These are phyloP conservation scores for Sebastiscus tertius DNA, from an alignment of 2,797 vertebrate genomes.

Conservation along the genomic window DNA sequence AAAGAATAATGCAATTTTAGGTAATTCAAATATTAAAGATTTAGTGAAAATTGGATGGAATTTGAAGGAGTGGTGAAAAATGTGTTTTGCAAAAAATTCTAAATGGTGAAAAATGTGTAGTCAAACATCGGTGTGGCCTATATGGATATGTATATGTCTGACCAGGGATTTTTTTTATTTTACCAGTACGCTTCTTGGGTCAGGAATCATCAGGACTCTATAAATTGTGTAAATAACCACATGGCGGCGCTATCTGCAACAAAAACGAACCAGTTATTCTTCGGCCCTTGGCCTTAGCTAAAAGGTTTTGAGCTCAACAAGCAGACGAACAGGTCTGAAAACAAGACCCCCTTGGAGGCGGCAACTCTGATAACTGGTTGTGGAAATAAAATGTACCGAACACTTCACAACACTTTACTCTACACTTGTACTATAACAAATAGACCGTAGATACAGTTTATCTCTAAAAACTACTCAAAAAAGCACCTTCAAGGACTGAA, in stretches of 20 bases:
- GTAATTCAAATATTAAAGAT: background rate
- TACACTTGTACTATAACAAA: background rate
- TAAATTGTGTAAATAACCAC: slow-evolving; percentile 13
- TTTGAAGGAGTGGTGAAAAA: background rate
- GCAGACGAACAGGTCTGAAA: background rate
- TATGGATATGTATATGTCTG: background rate
- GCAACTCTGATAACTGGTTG: background rate
- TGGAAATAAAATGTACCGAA: background rate
- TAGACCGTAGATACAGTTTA: background rate
- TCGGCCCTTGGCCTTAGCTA: background rate
- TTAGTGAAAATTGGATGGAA: background rate
- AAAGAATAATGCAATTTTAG: background rate
- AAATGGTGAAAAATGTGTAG: background rate
- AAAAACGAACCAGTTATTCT: background rate
- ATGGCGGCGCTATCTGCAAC: slow-evolving; percentile 18
- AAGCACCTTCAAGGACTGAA: slow-evolving; percentile 1
- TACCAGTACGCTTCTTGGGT: background rate
- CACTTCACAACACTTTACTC: background rate
- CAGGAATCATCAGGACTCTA: background rate
- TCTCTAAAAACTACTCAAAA: background rate
- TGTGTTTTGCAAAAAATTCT: background rate
- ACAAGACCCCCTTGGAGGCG: background rate
- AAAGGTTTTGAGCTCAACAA: background rate
- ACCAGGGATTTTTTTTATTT: background rate
- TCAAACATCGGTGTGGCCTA: background rate